These are phyloP conservation scores for Darevskia nairensis DNA, from an alignment of 2,797 vertebrate genomes.

Conservation along the genomic window DNA sequence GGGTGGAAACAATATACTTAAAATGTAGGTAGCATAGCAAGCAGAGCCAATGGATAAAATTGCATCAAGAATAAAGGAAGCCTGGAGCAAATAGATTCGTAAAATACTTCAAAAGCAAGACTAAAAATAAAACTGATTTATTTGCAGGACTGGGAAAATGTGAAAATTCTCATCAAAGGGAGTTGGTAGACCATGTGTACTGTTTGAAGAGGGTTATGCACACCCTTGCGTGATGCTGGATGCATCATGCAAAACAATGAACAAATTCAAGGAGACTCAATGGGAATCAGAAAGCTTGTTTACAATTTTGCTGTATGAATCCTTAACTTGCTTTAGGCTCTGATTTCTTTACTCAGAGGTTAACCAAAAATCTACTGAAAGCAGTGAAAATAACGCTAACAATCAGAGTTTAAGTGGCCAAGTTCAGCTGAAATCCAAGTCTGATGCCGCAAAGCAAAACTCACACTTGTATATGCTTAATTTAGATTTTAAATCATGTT, in stretches of 20 bases:
- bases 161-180: neutral
- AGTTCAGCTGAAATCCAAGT: neutral
- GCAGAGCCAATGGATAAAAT: neutral
- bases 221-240: neutral
- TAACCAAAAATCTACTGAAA: neutral
- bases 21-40: constrained; percentile 3
- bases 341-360: neutral
- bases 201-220: neutral
- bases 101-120: constrained; percentile 17
- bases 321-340: constrained; percentile 5
- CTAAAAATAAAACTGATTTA: constrained; percentile 22
- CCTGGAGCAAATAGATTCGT: constrained; percentile 2
- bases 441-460: neutral
- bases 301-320: neutral
- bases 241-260: neutral
- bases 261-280: constrained; percentile 1
- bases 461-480: neutral
- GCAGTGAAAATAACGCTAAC: neutral
- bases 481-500: neutral
- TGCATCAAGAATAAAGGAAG: constrained; percentile 9
- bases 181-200: neutral
- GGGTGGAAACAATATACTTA: neutral
- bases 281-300: neutral
- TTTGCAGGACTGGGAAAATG: neutral
- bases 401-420: neutral